Base-by-base conservation (phyloP, 2,888 invertebrate genomes). In the Opisthograptis luteolata region DNA sequence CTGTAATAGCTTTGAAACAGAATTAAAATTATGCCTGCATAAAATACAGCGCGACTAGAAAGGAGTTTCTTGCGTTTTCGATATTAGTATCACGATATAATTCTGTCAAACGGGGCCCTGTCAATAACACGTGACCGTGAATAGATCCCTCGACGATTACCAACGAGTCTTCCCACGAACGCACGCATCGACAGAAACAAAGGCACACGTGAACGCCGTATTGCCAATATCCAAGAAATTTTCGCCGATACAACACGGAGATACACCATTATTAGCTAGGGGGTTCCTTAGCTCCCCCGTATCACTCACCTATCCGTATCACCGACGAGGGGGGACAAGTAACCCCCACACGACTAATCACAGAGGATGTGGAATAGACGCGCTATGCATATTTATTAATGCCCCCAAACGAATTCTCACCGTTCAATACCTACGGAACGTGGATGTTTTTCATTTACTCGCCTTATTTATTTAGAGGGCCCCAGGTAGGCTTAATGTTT, bases 361-460 rank as follows among this genome's bases (percentile, higher is more conserved):
- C 88, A 76, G 87, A 88, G 89, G 87, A 87, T 86, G 87, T 78
- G 84, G 79, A 78, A 85, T 82, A 84, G 86, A 89, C 89, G 88
- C 84, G 87, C 82, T 84, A 87, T 89, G 90, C 90, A 90, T 90
- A 90, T 89, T 90, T 88, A 90, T 89, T 82, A 85, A 81, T 74
- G 73, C 80, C 79, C 79, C 82, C 79, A 61, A 66, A 77, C 82
- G 80, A 84, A 86, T 87, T 85, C 87, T 79, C 86, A 82, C 81
- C 73, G 81, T 81, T 82, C 83, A 76, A 81, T 80, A 69, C 71
- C 58, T 68, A 58, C 63, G 60, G 70, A 70, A 81, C 81, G 81
- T 80, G 81, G 79, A 72, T 83, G 87, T 89, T 89, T 89, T 89
- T 90, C 87, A 87, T 88, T 87, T 84, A 76, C 77, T 77, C 66